Percentiles rank a stretch among this genome's conserved stretches.
These are phyloP conservation scores for Eucidaris tribuloides DNA, from an alignment of 35 echinoderm and acorn worm species.

Conservation along the genomic window DNA sequence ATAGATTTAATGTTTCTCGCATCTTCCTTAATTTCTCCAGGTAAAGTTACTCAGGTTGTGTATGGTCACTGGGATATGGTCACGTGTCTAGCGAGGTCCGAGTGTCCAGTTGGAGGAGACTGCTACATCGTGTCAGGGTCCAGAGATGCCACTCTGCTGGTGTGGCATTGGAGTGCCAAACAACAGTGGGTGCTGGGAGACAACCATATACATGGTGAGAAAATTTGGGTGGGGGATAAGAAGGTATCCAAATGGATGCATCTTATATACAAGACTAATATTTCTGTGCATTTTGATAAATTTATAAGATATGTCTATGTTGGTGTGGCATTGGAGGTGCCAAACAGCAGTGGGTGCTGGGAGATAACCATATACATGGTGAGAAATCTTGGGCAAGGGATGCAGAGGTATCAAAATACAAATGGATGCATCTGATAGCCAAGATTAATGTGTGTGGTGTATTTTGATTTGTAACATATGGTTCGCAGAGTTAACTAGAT, in stretches of 20 bases:
- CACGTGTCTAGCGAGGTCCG: constrained; percentile 93
- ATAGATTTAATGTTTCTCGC: too few species aligned
- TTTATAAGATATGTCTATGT: too few species aligned
- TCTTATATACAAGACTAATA: too few species aligned
- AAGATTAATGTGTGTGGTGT: too few species aligned
- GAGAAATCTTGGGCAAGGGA: not conserved
- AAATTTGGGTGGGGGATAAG: too few species aligned
- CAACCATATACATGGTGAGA: constrained; percentile 84
- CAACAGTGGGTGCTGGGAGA: constrained; percentile 96
- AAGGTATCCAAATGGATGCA: too few species aligned
- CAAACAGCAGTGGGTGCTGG: constrained; percentile 95
- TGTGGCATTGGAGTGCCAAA: constrained; percentile 99
- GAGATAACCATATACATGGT: constrained; percentile 93
- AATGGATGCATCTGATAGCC: too few species aligned
- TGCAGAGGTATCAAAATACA: too few species aligned
- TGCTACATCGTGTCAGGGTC: constrained; percentile 97
- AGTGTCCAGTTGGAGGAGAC: constrained; percentile 95
- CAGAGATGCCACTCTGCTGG: constrained; percentile 92
- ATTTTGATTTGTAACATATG: too few species aligned
- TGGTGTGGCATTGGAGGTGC: constrained; percentile 99
- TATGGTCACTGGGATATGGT: constrained; percentile 99
- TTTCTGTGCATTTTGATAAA: too few species aligned
- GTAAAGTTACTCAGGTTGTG: constrained; percentile 96
- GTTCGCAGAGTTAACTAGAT: too few species aligned
- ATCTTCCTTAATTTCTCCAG: too few species aligned